A percentile compares a stretch with the other conserved stretches of the same genome.
Evolutionary conservation across 2,797 vertebrate genomes (phyloP).

Genomic region (Muscicapa striata): DNA sequence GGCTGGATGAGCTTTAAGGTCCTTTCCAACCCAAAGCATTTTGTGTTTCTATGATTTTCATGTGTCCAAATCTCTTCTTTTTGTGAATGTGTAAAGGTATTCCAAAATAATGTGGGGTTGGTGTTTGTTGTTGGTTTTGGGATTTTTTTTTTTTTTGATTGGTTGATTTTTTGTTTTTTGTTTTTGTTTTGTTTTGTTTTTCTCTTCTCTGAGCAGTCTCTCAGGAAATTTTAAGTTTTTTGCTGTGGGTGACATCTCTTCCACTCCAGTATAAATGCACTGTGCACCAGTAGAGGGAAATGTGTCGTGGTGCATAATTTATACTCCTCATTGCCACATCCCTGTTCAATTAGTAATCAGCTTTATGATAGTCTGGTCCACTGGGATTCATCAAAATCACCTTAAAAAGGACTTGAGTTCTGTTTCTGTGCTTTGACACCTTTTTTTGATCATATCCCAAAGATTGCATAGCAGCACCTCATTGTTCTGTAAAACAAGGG

Average conservation of each 20-base stretch:
- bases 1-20: accelerated
- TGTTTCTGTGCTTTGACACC: not conserved
- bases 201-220: not conserved
- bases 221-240: not conserved
- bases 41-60: not conserved
- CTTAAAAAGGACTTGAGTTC: not conserved
- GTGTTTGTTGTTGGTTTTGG: not conserved
- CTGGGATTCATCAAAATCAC: not conserved
- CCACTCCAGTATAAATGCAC: not conserved
- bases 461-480: accelerated
- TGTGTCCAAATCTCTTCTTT: not conserved
- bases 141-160: too few species aligned
- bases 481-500: not conserved
- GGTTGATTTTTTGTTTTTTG: too few species aligned
- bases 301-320: not conserved
- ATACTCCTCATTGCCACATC: not conserved
- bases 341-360: not conserved
- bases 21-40: not conserved
- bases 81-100: not conserved
- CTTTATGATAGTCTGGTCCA: too few species aligned
- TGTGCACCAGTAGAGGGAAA: not conserved
- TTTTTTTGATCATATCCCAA: not conserved
- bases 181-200: not conserved
- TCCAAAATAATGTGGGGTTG: not conserved
- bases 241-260: not conserved